Evolutionary conservation across 2,113 vertebrate species (phyloP), one percentile per base, ranked within the genome.

Genomic region (Xenopus borealis): DNA sequence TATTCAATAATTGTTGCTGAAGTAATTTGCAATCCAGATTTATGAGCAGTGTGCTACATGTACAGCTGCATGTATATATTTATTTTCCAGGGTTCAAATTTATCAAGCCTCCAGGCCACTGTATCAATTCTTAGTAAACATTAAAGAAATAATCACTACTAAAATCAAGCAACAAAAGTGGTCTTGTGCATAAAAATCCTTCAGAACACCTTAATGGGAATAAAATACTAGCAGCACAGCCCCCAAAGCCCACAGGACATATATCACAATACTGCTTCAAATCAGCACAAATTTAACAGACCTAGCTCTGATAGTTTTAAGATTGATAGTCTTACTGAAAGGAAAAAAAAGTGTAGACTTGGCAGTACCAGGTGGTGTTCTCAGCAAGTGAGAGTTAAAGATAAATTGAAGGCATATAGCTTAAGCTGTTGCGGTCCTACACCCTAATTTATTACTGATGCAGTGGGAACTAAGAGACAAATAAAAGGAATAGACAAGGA

Each of bases 341-440:
- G 69, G 53, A 55, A 57, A 64, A 75, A 74, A 77, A 77, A 77
- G 14, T 27, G 14, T 81, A 80, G 65, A 12, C 53, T 80, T 86
- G 62, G 78, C 63, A 80, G 33, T 74, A 57, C 18, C 67, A 79
- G 13, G 52, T 74, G 27, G 57, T 78, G 78, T 14, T 66, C 62
- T 72, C 66, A 55, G 44, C 0, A 58, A 80, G 44, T 45, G 73
- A 77, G 67, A 71, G 59, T 50, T 74, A 46, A 78, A 78, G 44
- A 30, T 45, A 33, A 81, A 78, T 66, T 70, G 73, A 76, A 45
- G 81, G 79, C 3, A 55, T 0, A 62, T n/a, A 64, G 27, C 66
- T 81, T 79, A 72, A 18, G 63, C 65, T 71, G 46, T 76, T 75
- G 79, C 33, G 58, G 23, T 66, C 71, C 1, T 61, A 72, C 62